Base-by-base conservation (phyloP, 2,113 vertebrate genomes). In the Festucalex cinctus region DNA sequence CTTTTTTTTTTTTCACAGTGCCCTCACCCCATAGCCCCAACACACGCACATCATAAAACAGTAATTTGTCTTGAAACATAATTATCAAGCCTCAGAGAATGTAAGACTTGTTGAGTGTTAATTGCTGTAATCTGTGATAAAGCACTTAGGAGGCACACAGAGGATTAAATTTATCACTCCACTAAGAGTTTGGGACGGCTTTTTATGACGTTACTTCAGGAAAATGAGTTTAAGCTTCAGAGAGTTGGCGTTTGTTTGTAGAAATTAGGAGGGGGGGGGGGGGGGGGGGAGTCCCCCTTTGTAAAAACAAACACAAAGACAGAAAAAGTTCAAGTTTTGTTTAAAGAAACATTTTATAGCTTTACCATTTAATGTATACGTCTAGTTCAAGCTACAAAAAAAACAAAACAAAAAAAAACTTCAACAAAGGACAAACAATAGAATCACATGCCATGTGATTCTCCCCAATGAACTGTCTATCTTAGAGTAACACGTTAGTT, bases 61-160 rank as follows among this genome's bases (percentile, higher is more conserved):
- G 54, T 57, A 1, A 51, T 51, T 51, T n/a, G 48, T 22, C n/a
- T n/a, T 51, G 9, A 51, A 51, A 51, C 48, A 51, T n/a, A 51
- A 57, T 57, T 57, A 57, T 57, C 54, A 57, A 57, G 54, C 54
- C 54, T 28, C 1, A 17, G 54, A 32, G 54, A 57, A 57, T 32
- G 13, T 28, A 35, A 32, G 6, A 32, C 14, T 57, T 57, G 61
- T 49, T 66, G 57, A 61, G 61, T 32, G 12, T 71, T 68, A 60
- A 71, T 19, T 64, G 43, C 43, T 6, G 5, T 41, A 35, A 57
- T 67, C 32, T 59, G 39, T 68, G 65, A 44, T 44, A 46, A 60
- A 16, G 26, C 59, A 59, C 39, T 68, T 63, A 41, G 46, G 56
- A 68, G 37, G 64, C 57, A 13, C 32, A 63, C 19, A 10, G 22